A percentile compares a stretch with the other conserved stretches of the same genome.
These are phyloP conservation scores for Aethes cnicana DNA, from an alignment of 2,888 invertebrate species.

Conservation along the genomic window DNA sequence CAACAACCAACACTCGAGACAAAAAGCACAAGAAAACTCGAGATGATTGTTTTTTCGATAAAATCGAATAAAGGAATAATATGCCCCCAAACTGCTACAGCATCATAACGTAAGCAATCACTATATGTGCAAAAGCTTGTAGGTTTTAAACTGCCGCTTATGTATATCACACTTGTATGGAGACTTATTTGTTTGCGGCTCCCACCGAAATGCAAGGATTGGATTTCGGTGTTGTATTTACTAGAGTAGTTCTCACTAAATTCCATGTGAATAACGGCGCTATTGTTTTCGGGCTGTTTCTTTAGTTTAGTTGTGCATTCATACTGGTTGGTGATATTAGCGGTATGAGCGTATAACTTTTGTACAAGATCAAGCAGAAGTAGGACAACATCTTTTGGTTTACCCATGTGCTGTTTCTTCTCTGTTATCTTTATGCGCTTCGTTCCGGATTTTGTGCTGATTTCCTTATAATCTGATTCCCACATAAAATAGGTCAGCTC, in stretches of 20 bases:
- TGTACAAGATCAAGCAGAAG: too few relatives aligned
- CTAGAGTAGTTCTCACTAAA: slow-evolving; percentile 29
- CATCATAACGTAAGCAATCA: slow-evolving; percentile 1
- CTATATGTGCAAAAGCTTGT: background rate
- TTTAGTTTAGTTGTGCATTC: slow-evolving; percentile 16
- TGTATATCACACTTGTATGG: background rate
- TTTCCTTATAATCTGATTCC: background rate
- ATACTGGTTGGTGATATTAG: slow-evolving; percentile 10
- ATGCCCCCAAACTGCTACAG: background rate
- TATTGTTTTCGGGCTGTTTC: background rate
- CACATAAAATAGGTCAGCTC: background rate
- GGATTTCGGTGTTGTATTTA: slow-evolving; percentile 27
- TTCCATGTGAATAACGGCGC: slow-evolving; percentile 18
- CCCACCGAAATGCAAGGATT: slow-evolving; percentile 30
- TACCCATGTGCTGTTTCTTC: too few relatives aligned
- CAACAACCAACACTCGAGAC: too few relatives aligned
- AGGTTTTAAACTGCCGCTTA: background rate
- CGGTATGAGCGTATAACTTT: too few relatives aligned
- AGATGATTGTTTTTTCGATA: background rate
- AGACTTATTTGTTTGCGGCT: slow-evolving; percentile 16
- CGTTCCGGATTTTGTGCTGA: too few relatives aligned
- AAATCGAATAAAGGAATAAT: background rate
- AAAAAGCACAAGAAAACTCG: too few relatives aligned
- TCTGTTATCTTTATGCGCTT: too few relatives aligned
- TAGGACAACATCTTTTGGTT: background rate